These are phyloP conservation scores for Pyralis farinalis DNA, from an alignment of 2,888 invertebrate genomes.

Conservation along the genomic window DNA sequence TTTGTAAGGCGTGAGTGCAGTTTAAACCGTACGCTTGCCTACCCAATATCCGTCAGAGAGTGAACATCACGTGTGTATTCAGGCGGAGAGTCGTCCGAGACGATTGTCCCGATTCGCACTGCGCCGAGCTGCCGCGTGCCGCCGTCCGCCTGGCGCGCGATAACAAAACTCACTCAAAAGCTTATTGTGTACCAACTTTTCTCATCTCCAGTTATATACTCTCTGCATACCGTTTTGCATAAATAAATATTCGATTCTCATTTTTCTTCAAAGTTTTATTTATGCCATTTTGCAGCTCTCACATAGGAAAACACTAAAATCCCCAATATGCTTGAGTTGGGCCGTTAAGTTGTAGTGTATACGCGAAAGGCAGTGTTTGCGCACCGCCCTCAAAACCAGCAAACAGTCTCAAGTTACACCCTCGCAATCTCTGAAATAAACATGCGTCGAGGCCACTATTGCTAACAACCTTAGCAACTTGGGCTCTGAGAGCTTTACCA, in stretches of 20 bases:
- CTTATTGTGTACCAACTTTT: conserved; percentile 41
- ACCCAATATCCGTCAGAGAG: conserved; percentile 61
- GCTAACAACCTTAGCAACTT: conserved; percentile 61
- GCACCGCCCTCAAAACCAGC: conserved; percentile 58
- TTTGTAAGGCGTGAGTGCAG: conserved; percentile 64
- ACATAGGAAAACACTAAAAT: conserved; percentile 35
- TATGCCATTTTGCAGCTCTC: conserved; percentile 36
- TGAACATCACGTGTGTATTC: conserved; percentile 52
- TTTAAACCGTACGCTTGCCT: conserved; percentile 54
- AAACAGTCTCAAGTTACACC: conserved; percentile 68
- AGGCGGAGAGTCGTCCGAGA: conserved; percentile 29
- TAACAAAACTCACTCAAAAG: conserved; percentile 51
- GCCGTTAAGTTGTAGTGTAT: conserved; percentile 61
- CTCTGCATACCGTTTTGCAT: conserved; percentile 31
- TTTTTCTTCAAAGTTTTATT: conserved; percentile 44
- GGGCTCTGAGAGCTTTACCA: conserved; percentile 49
- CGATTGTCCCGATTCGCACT: conserved; percentile 24
- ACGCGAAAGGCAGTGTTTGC: conserved; percentile 48
- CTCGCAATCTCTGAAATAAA: conserved; percentile 71
- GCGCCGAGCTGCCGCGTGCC: conserved; percentile 19
- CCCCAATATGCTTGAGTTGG: conserved; percentile 55
- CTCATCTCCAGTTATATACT: conserved; percentile 25
- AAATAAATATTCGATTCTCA: conserved; percentile 39
- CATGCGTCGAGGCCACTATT: conserved; percentile 60
- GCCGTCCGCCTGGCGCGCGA: conserved; percentile 36